Percentiles rank a stretch among this genome's conserved stretches.
These are phyloP conservation scores for Magallana gigas DNA, from an alignment of 1,140 invertebrate species.

Conservation along the genomic window DNA sequence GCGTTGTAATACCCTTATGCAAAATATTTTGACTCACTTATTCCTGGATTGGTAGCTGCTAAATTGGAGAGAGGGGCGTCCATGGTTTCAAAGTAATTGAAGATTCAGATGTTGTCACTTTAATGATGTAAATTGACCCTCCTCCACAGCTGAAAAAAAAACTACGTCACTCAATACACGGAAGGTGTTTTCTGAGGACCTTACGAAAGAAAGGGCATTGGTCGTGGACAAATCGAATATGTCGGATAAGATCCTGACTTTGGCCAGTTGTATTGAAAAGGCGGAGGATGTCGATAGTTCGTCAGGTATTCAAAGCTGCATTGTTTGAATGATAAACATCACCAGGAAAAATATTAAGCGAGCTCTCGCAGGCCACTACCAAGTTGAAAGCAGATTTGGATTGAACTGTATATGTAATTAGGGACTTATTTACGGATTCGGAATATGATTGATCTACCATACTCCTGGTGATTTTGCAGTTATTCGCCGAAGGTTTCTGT, in stretches of 20 bases:
- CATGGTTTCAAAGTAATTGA: constrained; percentile 19
- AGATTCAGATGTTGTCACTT: constrained; percentile 19
- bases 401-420: constrained; percentile 17
- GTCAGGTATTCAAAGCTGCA: background rate
- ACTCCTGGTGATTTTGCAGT: background rate
- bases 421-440: constrained; percentile 12
- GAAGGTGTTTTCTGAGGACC: background rate
- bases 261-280: background rate
- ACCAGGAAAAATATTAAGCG: background rate
- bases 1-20: constrained; percentile 5
- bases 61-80: background rate
- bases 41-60: background rate
- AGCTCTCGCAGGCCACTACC: background rate
- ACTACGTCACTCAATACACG: background rate
- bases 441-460: constrained; percentile 15
- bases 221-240: constrained; percentile 24
- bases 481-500: background rate
- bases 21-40: background rate
- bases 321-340: constrained; percentile 16
- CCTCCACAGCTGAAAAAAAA: background rate
- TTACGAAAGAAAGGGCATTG: background rate
- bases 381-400: background rate
- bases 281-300: constrained; percentile 19
- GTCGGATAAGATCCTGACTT: background rate
- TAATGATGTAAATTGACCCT: background rate